Evolutionary conservation across 2,888 invertebrate genomes (phyloP), one percentile per base, ranked within the genome.

Genomic region (Clostera curtula): DNA sequence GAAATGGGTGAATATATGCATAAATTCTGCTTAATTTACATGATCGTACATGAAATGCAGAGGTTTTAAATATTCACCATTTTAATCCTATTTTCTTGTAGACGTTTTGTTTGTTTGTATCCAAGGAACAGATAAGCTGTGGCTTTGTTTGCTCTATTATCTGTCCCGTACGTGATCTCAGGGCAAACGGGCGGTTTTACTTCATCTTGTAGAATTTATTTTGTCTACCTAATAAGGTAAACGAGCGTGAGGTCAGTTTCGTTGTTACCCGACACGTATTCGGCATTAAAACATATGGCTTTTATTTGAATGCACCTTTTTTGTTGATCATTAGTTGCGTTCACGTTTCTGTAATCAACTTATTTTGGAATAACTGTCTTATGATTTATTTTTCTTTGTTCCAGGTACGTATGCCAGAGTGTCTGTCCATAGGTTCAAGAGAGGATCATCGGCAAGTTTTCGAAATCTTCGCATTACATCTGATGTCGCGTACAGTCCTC

Each of bases 121-220:
- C n/a, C n/a, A n/a, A n/a, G n/a, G n/a, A n/a, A n/a, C n/a, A n/a
- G n/a, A n/a, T n/a, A n/a, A n/a, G n/a, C n/a, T n/a, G n/a, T n/a
- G n/a, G n/a, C n/a, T n/a, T n/a, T n/a, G n/a, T 63, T 70, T 57
- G 58, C 52, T 53, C 45, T 52, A 54, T 55, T 67, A 64, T 67
- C 62, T 53, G 31, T 27, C 41, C 36, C 25, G 45, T 58, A 57
- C 68, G 63, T 68, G 71, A 70, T 69, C 72, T 65, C 50, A 47
- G 33, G 43, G n/a, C n/a, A n/a, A n/a, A 37, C 40, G 39, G 45
- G 37, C 46, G 43, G 39, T 52, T 46, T 56, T 54, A 49, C 57
- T 49, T 36, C 48, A 47, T 50, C 50, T 49, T 48, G 41, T 43
- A 40, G 36, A 32, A 57, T 50, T 63, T 52, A 56, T 56, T 54